Conservation (phyloP, 2,888 invertebrate species). For the Bembecia ichneumoniformis region DNA sequence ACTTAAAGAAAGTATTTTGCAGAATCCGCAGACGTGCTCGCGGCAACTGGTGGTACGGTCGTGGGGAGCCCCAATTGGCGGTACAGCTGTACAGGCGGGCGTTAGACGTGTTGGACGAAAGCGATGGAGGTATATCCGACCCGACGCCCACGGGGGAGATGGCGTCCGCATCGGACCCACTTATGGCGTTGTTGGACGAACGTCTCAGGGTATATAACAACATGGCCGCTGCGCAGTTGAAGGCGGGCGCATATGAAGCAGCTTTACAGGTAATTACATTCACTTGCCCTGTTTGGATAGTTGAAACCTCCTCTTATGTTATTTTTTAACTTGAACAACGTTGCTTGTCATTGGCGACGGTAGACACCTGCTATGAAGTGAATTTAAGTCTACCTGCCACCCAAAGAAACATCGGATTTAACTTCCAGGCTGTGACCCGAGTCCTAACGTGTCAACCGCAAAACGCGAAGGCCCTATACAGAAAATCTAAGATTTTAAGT, state of each 20-base stretch:
- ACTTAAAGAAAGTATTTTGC: not conserved
- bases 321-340: too few species aligned
- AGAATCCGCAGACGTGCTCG: slow-evolving; percentile 76
- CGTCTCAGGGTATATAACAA: slow-evolving; percentile 90
- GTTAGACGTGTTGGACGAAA: slow-evolving; percentile 83
- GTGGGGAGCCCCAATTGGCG: slow-evolving; percentile 84
- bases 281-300: too few species aligned
- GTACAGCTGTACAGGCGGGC: slow-evolving; percentile 91
- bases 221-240: slow-evolving; percentile 92
- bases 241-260: slow-evolving; percentile 87
- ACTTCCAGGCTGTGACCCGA: slow-evolving; percentile 79
- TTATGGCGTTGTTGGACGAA: slow-evolving; percentile 78
- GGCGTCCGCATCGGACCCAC: slow-evolving; percentile 32
- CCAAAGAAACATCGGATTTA: not conserved
- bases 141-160: slow-evolving; percentile 65
- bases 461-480: slow-evolving; percentile 92
- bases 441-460: slow-evolving; percentile 88
- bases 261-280: slow-evolving; percentile 81
- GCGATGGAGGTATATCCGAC: slow-evolving; percentile 75
- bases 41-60: slow-evolving; percentile 92
- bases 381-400: too few species aligned
- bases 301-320: too few species aligned
- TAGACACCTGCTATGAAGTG: too few species aligned
- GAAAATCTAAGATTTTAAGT: slow-evolving; percentile 74
- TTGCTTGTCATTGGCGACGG: too few species aligned